A percentile compares a stretch with the other conserved stretches of the same genome.
These are phyloP conservation scores for Meteorus colon DNA, from an alignment of 2,888 invertebrate genomes.

Conservation along the genomic window DNA sequence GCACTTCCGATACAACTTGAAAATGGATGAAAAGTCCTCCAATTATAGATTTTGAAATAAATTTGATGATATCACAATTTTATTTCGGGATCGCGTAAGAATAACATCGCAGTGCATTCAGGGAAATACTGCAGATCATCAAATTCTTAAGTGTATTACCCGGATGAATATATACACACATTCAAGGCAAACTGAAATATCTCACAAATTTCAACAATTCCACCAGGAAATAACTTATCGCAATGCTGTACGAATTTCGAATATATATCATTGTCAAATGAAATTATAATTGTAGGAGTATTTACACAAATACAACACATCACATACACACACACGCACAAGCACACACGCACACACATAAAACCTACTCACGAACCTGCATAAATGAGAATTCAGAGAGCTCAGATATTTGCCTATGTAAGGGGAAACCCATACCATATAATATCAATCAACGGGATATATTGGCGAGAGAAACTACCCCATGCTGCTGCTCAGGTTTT, in stretches of 20 bases:
- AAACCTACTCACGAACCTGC: neutral
- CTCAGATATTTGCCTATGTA: neutral
- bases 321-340: neutral
- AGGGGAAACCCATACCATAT: constrained; percentile 47
- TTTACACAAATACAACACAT: neutral
- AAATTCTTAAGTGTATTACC: neutral
- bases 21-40: no score
- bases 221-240: neutral
- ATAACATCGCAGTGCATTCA: neutral
- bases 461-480: neutral
- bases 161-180: neutral
- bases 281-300: neutral
- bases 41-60: no score
- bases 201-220: neutral
- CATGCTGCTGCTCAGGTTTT: constrained; percentile 44
- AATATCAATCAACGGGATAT: constrained; percentile 51
- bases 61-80: no score
- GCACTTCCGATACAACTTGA: no score
- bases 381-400: neutral
- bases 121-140: neutral
- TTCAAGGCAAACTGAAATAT: neutral
- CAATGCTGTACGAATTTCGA: neutral
- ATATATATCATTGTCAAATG: constrained; percentile 3
- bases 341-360: neutral
- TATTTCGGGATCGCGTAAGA: no score